Evolutionary conservation across 2,113 vertebrate species (phyloP).

Genomic region (Pampusana beccarii): DNA sequence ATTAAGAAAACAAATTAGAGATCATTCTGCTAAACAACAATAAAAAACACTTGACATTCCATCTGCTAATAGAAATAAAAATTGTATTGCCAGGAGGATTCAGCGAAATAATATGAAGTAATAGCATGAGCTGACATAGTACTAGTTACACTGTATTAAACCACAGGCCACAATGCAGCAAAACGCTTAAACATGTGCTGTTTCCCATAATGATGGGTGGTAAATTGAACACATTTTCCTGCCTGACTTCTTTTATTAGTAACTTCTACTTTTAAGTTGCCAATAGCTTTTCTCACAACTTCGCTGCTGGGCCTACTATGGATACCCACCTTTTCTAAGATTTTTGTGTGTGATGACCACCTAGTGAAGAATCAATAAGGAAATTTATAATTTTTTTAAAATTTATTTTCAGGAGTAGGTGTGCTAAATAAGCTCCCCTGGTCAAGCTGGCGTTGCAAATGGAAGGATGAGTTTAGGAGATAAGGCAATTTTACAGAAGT

Average conservation of each 20-base stretch:
- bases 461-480: neutral
- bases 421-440: neutral
- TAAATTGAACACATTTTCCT: neutral
- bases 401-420: neutral
- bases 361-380: neutral
- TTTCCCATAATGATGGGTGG: neutral
- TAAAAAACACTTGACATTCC: neutral
- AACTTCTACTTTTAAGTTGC: neutral
- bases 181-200: neutral
- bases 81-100: neutral
- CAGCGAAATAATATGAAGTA: neutral
- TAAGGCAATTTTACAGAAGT: neutral
- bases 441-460: neutral
- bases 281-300: neutral
- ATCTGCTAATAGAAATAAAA: neutral
- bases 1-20: neutral
- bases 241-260: neutral
- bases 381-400: neutral
- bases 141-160: neutral
- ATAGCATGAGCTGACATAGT: neutral
- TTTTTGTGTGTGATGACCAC: neutral
- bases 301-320: neutral
- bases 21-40: neutral
- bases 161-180: neutral
- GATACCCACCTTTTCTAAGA: neutral